Conservation (phyloP, 2,113 vertebrate genomes). For the Phylloscopus trochilus region DNA sequence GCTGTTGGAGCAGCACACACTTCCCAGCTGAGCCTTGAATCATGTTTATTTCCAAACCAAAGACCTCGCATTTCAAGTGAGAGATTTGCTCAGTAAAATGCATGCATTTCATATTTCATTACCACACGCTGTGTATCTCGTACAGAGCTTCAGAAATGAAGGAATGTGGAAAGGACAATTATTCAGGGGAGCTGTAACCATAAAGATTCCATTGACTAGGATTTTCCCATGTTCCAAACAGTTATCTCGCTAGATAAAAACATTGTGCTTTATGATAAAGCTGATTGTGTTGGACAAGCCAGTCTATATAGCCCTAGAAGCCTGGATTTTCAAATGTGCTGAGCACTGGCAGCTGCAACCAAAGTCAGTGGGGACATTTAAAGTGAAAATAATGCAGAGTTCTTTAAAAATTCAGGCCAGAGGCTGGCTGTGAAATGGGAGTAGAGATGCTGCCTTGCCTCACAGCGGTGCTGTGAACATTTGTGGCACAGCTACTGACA, state of each 20-base stretch:
- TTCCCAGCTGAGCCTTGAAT: neutral
- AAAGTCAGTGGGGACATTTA: neutral
- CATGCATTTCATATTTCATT: slow-evolving; percentile 18
- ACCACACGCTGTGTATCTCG: neutral
- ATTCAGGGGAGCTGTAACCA: neutral
- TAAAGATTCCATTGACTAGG: slow-evolving; percentile 13
- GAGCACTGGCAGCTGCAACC: slow-evolving; percentile 1
- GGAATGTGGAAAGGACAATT: slow-evolving; percentile 2
- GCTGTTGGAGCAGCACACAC: neutral
- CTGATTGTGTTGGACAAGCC: slow-evolving; percentile 34
- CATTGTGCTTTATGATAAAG: slow-evolving; percentile 30
- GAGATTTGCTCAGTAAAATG: neutral
- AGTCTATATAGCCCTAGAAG: neutral
- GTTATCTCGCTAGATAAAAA: slow-evolving; percentile 47
- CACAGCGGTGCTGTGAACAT: neutral
- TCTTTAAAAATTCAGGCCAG: neutral
- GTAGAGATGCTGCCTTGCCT: neutral
- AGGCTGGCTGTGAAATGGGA: neutral
- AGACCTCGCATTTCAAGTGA: neutral
- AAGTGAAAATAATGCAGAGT: neutral
- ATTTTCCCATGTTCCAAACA: slow-evolving; percentile 5
- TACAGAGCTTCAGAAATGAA: neutral
- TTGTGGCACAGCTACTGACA: neutral
- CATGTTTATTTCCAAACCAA: neutral
- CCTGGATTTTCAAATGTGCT: slow-evolving; percentile 39